phyloP scores from a whole-genome alignment of 1,140 invertebrate species.

The Drosophila prosaltans region DNA sequence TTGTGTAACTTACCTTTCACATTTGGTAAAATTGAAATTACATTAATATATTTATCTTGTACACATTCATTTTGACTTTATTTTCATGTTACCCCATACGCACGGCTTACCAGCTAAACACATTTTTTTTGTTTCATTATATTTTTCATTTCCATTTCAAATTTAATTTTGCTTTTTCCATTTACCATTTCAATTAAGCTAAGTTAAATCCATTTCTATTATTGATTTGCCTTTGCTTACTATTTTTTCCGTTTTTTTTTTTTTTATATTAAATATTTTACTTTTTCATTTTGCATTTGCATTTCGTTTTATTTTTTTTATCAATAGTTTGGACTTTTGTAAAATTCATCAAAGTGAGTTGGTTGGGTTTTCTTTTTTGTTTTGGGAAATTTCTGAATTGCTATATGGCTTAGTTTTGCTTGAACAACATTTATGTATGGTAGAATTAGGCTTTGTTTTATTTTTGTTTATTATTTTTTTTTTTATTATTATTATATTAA shows the following conservation, averaged over 20 bases:
- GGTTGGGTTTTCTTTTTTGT: conserved; percentile 37
- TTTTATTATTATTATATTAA: conserved; percentile 46
- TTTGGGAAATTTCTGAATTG: conserved; percentile 8
- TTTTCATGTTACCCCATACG: conserved; percentile 71
- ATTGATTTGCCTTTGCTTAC: conserved; percentile 57
- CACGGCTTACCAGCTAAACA: conserved; percentile 64
- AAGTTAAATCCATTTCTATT: conserved; percentile 68
- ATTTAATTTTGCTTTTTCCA: conserved; percentile 4
- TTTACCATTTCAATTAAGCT: conserved; percentile 67
- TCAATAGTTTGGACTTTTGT: conserved; percentile 74
- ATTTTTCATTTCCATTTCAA: conserved; percentile 25
- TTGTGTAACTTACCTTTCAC: conserved; percentile 13
- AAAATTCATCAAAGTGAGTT: conserved; percentile 76
- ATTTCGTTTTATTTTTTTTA: conserved; percentile 29
- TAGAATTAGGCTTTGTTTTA: conserved; percentile 57
- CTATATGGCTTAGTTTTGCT: conserved; percentile 47
- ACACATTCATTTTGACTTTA: conserved; percentile 77
- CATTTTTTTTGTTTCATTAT: conserved; percentile 37
- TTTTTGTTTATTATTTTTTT: conserved; percentile 24
- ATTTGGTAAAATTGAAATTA: neutral
- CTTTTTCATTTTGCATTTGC: conserved; percentile 14
- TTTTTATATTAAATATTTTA: conserved; percentile 35
- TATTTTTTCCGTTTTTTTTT: conserved; percentile 28
- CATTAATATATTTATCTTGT: conserved; percentile 10
- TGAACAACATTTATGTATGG: conserved; percentile 74